Conservation (phyloP, 2,888 invertebrate species). For the Amphipoea oculea region DNA sequence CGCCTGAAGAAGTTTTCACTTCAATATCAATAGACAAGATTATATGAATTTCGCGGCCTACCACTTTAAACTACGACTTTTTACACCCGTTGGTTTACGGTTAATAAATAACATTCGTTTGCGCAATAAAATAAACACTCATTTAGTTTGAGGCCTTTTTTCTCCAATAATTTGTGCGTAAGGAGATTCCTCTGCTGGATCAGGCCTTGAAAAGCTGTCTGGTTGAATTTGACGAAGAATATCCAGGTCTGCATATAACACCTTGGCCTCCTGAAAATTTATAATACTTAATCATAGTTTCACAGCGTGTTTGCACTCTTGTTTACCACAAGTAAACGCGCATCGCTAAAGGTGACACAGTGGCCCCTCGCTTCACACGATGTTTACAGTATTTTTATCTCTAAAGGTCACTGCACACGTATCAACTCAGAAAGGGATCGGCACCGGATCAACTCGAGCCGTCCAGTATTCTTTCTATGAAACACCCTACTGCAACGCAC, state of each 20-base stretch:
- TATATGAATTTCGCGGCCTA: no score
- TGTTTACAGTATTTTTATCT: no score
- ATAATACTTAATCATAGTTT: not conserved
- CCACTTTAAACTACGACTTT: not conserved
- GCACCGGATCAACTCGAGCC: no score
- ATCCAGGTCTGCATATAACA: slow-evolving; percentile 43
- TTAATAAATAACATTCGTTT: not conserved
- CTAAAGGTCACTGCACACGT: no score
- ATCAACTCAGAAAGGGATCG: no score
- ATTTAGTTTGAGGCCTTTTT: slow-evolving; percentile 5
- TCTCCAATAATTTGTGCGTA: slow-evolving; percentile 51
- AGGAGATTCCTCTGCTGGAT: slow-evolving; percentile 28
- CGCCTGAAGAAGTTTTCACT: no score
- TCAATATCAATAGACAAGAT: no score
- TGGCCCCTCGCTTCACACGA: no score
- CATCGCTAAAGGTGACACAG: not conserved
- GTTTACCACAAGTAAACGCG: not conserved
- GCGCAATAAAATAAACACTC: not conserved
- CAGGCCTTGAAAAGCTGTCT: not conserved
- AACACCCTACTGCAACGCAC: no score
- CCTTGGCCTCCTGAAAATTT: slow-evolving; percentile 17
- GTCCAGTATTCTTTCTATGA: no score
- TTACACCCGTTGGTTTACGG: not conserved
- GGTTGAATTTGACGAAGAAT: not conserved
- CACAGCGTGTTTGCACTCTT: not conserved